Evolutionary conservation across 2,113 vertebrate genomes (phyloP).

Genomic region (Misgurnus anguillicaudatus): DNA sequence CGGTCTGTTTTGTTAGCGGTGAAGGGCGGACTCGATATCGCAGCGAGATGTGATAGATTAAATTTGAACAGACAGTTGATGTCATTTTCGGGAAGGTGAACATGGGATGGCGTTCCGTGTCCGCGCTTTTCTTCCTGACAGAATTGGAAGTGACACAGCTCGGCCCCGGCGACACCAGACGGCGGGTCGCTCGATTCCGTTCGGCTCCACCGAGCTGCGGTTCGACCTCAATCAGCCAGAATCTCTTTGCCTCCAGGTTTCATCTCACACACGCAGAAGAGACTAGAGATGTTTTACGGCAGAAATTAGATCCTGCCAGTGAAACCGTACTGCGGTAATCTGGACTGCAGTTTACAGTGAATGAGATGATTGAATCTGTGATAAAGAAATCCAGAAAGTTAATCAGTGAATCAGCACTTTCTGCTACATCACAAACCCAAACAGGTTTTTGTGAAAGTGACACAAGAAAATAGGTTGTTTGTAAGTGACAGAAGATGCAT

Average conservation of each 20-base stretch:
- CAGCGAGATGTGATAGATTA: constrained; percentile 5
- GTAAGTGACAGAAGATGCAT: too few species aligned
- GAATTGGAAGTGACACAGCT: constrained; percentile 42
- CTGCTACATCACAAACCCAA: too few species aligned
- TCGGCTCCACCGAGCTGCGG: constrained; percentile 6
- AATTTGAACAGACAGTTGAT: constrained; percentile 31
- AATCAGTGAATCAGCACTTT: too few species aligned
- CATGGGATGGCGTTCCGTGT: constrained; percentile 4
- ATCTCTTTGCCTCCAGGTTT: neutral
- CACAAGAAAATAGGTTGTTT: too few species aligned
- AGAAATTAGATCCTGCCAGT: neutral
- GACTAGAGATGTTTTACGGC: neutral
- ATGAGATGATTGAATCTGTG: neutral
- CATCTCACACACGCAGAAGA: constrained; percentile 4
- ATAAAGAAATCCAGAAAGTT: too few species aligned
- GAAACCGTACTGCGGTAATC: neutral
- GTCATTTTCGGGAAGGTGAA: constrained; percentile 37
- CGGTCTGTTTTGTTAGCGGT: neutral
- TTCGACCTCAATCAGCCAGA: constrained; percentile 38
- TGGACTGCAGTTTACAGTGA: neutral
- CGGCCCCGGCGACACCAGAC: constrained; percentile 11
- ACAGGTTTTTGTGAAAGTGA: too few species aligned
- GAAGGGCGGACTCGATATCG: neutral
- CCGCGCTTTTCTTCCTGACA: constrained; percentile 28
- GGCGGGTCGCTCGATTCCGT: constrained; percentile 5